Base-by-base conservation (phyloP, 2,113 vertebrate species). In the Melozone crissalis region DNA sequence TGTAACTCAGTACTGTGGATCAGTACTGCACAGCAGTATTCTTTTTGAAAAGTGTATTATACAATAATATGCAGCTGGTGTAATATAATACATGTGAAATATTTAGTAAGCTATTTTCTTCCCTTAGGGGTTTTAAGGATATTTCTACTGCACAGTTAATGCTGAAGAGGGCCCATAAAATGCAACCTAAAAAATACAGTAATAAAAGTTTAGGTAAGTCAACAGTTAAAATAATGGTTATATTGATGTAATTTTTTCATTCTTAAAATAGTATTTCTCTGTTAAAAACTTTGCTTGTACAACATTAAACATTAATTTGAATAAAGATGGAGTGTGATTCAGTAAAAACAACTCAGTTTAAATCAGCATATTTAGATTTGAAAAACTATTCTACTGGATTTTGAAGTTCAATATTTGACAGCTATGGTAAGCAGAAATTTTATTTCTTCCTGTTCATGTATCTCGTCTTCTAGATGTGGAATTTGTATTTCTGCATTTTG, bases 101-200 rank as follows among this genome's bases (percentile, higher is more conserved):
- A 26, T 78, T 94, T 73, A 93, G 11, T 88, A 90, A 80, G 69
- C 76, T 97, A 52, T 95, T 83, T 74, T 95, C 67, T 98, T 91
- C 95, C 87, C 58, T 37, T 84, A 99, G 99, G 99, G 99, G 99
- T 66, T 98, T 99, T 97, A 98, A 97, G 31, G 95, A 99, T 93
- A 96, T 98, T 87, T 97, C 98, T 89, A 99, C 99, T 66, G 99
- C 98, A 78, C 98, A 98, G 28, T 97, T 99, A 79, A 99, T 99
- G 98, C 97, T 99, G 68, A 99, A 98, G 95, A 98, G 99, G 95
- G 99, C 99, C 63, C 96, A 98, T 87, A 99, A 98, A 97, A 99
- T 99, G 99, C 98, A 98, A 85, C 96, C 98, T 15, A 98, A 98
- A 89, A 99, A 98, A 92, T 92, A 95, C 28, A 95, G 84, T 89